Evolutionary conservation across 2,113 vertebrate genomes (phyloP), one percentile per base, ranked within the genome.

Genomic region (Taurulus bubalis): DNA sequence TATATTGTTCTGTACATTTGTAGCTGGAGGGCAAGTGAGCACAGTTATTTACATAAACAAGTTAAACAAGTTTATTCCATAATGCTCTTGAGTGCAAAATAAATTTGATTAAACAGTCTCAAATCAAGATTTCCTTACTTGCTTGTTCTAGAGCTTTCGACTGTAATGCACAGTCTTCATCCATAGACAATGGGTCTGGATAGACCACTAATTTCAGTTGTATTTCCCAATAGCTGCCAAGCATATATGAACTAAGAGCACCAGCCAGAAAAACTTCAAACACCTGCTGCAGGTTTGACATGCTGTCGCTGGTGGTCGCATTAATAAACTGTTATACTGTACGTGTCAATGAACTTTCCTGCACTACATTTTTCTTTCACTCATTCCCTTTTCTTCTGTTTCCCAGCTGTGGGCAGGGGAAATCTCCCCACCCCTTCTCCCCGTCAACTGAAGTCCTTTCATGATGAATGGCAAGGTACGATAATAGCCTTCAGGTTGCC

Each of bases 381-480:
- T 79, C 74, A 89, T 75, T 76, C 66, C 70, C 64, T 85, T 55
- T 79, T 45, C 71, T 71, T 72, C 64, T 84, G 59, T 88, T 88
- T 85, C 62, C 75, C 59, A 76, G 63, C 86, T 88, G 84, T 86
- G 77, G 86, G 74, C 71, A 58, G 75, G 40, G 74, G 83, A 87
- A 92, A 84, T 55, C 80, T 82, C 62, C 72, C 62, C 69, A 47
- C 65, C 76, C 66, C n/a, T 24, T 51, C 92, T 96, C 95, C 96
- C 95, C 94, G 93, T 96, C 96, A 97, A 96, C 96, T 95, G 93
- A 95, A 96, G 95, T 96, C 96, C 96, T 96, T 97, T 98, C 96
- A 97, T 97, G 96, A 98, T 98, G 97, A 99, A 98, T 98, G 96
- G 97, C 96, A 97, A 98, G 96, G 97, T 98, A 96, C 93, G 95